phyloP scores from a whole-genome alignment of 2,888 invertebrate genomes.

The Sturmia bella region DNA sequence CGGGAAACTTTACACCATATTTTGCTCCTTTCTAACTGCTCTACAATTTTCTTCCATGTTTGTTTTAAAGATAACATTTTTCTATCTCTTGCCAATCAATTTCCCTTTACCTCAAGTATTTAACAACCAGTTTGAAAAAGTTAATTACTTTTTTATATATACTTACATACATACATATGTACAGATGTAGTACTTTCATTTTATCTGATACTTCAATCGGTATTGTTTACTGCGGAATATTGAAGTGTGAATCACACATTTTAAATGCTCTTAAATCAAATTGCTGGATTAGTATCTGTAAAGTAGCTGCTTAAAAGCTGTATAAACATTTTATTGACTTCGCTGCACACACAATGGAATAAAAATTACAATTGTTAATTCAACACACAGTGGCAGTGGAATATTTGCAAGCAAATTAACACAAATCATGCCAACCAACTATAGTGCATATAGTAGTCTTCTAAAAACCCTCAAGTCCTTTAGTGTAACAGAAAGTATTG shows the following conservation, averaged over 20 bases:
- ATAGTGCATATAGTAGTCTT: not conserved
- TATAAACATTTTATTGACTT: conserved; percentile 25
- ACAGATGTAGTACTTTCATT: not conserved
- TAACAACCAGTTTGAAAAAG: too few relatives aligned
- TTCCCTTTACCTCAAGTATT: too few relatives aligned
- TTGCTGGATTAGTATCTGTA: conserved; percentile 23
- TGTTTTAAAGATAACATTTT: too few relatives aligned
- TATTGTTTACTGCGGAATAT: not conserved
- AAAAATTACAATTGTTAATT: conserved; percentile 12
- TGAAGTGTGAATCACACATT: conserved; percentile 10
- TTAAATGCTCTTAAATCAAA: conserved; percentile 22
- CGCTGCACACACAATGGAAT: not conserved
- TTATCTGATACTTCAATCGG: not conserved
- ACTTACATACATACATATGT: too few relatives aligned
- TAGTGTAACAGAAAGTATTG: conserved; percentile 22
- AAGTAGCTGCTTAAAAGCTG: conserved; percentile 25
- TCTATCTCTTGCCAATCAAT: too few relatives aligned
- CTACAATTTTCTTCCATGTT: too few relatives aligned
- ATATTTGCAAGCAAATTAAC: conserved; percentile 10
- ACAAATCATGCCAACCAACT: conserved; percentile 30
- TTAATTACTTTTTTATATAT: not conserved
- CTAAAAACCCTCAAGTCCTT: conserved; percentile 16
- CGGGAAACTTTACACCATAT: too few relatives aligned
- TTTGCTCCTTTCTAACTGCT: too few relatives aligned
- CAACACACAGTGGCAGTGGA: not conserved